A percentile compares a stretch with the other conserved stretches of the same genome.
These are phyloP conservation scores for Drosophila azteca DNA, from an alignment of 1,140 invertebrate species.

Conservation along the genomic window DNA sequence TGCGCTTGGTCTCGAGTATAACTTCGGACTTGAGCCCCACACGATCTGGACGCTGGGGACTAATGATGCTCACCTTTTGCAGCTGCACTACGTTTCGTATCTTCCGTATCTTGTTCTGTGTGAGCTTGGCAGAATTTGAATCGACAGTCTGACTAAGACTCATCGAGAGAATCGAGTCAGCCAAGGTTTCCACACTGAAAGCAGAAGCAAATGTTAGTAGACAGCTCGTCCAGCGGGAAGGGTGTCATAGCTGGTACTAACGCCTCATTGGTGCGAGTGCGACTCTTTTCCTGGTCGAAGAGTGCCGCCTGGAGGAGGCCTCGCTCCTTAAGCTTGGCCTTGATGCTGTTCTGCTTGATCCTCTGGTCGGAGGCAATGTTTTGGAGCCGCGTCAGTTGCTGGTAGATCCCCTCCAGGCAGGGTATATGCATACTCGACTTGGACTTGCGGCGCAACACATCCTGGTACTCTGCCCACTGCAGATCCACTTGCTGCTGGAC, in stretches of 20 bases:
- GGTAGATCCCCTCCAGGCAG: conserved; percentile 88
- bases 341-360: conserved; percentile 83
- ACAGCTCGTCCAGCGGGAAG: no score
- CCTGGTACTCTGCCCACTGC: conserved; percentile 86
- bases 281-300: conserved; percentile 54
- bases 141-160: conserved; percentile 63
- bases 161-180: conserved; percentile 79
- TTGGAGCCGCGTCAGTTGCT: conserved; percentile 87
- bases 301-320: conserved; percentile 53
- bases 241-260: conserved; percentile 4
- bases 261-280: conserved; percentile 59
- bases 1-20: conserved; percentile 70
- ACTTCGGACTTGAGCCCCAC: conserved; percentile 79
- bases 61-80: conserved; percentile 67
- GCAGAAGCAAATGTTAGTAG: neutral
- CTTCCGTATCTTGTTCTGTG: conserved; percentile 51
- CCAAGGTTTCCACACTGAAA: conserved; percentile 64
- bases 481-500: conserved; percentile 86
- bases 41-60: conserved; percentile 77
- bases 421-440: conserved; percentile 85
- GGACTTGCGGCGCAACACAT: conserved; percentile 84
- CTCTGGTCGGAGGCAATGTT: conserved; percentile 86
- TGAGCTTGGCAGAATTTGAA: conserved; percentile 57
- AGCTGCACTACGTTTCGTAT: conserved; percentile 55
- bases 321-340: conserved; percentile 69